Base-by-base conservation (phyloP, 2,888 invertebrate species). In the Cryptophagus acutangulus region DNA sequence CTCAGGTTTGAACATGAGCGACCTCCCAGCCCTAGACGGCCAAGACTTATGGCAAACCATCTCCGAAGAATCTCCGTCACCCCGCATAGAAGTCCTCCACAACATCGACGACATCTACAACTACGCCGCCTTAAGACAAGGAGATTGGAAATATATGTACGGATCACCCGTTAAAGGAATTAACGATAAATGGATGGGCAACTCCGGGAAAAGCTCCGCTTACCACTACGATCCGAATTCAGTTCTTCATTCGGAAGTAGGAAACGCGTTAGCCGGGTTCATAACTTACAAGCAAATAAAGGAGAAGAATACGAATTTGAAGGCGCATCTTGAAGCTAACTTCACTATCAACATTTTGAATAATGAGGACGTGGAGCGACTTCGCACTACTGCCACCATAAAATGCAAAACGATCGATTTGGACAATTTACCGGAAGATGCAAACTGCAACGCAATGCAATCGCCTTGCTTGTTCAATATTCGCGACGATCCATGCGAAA, bases 71-170 rank as follows among this genome's bases (percentile, higher is more conserved):
- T 47, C 49, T 13, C 57, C 61, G 16, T 62, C 75, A 70, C 45
- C 74, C 47, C 71, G 80, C 33, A 72, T 69, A 33, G 79, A 81
- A 55, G 67, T 81, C 1, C 59, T 81, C 1, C 66, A 81, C 49
- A 75, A 78, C 48, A 70, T 81, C 26, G 79, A 81, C 42, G 74
- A 76, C 29, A 62, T 70, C 6, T 62, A 51, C 2, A 75, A 77
- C 48, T 79, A 77, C 49, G 76, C 74, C 1, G 75, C 78, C 58
- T 72, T 68, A 31, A 72, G 81, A 59, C 71, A 73, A 15, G 79
- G 78, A 1, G 77, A 80, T 59, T 81, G 76, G 64, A 81, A 81
- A 63, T 75, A 81, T 42, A 58, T 80, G 0, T 74, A 77, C 26
- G 81, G 81, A 1, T 75, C 76, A 29, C 67, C 74, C 1, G 48